Base-by-base conservation (phyloP, 1,140 invertebrate species). In the Philaenus spumarius region DNA sequence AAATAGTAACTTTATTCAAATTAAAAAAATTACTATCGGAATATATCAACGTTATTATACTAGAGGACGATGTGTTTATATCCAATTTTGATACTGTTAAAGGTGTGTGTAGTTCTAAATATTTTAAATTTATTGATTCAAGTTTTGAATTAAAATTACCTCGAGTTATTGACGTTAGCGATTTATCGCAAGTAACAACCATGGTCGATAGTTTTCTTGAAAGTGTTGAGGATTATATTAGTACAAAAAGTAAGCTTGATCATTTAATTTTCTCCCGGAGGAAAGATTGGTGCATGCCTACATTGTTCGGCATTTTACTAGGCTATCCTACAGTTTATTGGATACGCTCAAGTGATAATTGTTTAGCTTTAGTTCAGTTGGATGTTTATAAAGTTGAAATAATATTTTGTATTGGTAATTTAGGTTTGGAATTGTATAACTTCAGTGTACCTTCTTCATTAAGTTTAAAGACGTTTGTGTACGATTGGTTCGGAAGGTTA, bases 301-400 rank as follows among this genome's bases (percentile, higher is more conserved):
- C 50, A n/a, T 14, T 64, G 14, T 57, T 58, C 45, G 64, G 64
- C 15, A 34, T 64, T 11, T 22, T 64, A 9, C 48, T 66, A 14
- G 59, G 59, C 56, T 66, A 64, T 55, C 64, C 64, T 14, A 22
- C 62, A 14, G 30, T 66, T 20, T 66, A 66, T 43, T 66, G 59
- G 62, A 54, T 26, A 14, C 30, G 58, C 20, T 58, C 48, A 20
- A 19, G 30, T 24, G 26, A 30, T 12, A 24, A 14, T 26, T 35
- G 46, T 51, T 14, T 42, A 20, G 47, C 34, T 30, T 4, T 30
- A 9, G 26, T 30, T 4, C 26, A 30, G 26, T 30, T 30, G 9
- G 26, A 30, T 30, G 26, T 30, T 30, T 30, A 30, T 30, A 30
- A 30, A 30, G 26, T 30, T 30, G 26, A 30, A 30, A 30, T 30